Evolutionary conservation across 2,888 invertebrate genomes (phyloP).

Genomic region (Pocota personata): DNA sequence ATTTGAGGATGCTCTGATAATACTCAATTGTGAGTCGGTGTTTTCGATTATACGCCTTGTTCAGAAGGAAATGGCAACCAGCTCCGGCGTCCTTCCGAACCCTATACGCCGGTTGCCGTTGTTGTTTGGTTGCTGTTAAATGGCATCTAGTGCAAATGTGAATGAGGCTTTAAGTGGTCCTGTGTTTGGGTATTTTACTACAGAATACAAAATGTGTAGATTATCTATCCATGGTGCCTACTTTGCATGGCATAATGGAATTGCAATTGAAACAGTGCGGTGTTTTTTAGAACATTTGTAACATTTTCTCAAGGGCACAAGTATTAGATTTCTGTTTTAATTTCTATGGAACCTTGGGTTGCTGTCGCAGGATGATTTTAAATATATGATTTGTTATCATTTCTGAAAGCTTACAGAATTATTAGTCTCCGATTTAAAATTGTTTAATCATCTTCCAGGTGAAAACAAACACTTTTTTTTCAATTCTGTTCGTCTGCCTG

Average conservation of each 20-base stretch:
- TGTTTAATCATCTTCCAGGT: too few relatives aligned
- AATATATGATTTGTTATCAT: too few relatives aligned
- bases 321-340: not conserved
- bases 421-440: too few relatives aligned
- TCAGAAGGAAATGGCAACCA: slow-evolving; percentile 13
- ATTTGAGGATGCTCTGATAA: slow-evolving; percentile 34
- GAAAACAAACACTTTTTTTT: too few relatives aligned
- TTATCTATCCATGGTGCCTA: slow-evolving; percentile 5
- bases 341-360: too few relatives aligned
- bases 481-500: too few relatives aligned
- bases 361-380: not conserved
- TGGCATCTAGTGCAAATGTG: slow-evolving; percentile 36
- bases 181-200: slow-evolving; percentile 15
- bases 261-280: not conserved
- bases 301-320: not conserved
- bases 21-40: slow-evolving; percentile 14
- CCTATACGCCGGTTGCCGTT: not conserved
- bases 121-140: slow-evolving; percentile 31
- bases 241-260: not conserved
- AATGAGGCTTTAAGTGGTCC: slow-evolving; percentile 25
- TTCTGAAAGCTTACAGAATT: too few relatives aligned
- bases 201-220: slow-evolving; percentile 15
- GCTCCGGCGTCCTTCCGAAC: not conserved
- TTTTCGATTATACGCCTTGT: slow-evolving; percentile 9
- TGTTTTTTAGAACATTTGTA: not conserved